A percentile compares a stretch with the other conserved stretches of the same genome.
These are phyloP conservation scores for Porites cylindrica DNA, from an alignment of 92 coral and sea anemone species.

Conservation along the genomic window DNA sequence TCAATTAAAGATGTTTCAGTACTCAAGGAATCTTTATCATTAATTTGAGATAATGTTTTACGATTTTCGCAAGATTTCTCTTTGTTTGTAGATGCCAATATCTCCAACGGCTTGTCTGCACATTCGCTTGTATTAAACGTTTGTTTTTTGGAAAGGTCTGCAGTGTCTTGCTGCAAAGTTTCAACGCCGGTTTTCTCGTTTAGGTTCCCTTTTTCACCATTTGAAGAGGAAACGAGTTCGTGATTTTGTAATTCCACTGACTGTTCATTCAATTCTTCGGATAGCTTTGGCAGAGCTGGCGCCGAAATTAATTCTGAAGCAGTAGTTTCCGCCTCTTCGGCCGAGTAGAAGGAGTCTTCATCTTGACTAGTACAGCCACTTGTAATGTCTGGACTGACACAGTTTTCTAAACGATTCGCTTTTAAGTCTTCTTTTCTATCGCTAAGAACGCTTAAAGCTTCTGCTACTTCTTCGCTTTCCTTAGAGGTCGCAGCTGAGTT, in stretches of 20 bases:
- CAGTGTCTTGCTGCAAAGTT: not conserved
- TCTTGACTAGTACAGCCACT: constrained; percentile 24
- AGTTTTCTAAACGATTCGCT: constrained; percentile 7
- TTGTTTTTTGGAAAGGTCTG: constrained; percentile 2
- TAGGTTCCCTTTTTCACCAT: constrained; percentile 8
- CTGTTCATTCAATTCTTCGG: constrained; percentile 3
- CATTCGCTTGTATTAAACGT: not conserved
- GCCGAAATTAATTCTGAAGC: constrained; percentile 6
- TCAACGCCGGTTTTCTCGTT: not conserved
- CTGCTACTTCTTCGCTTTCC: not conserved
- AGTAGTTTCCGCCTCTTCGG: constrained; percentile 39
- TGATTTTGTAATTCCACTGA: not conserved
- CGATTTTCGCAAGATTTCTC: not conserved
- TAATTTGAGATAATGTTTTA: not conserved
- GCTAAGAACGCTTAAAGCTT: not conserved
- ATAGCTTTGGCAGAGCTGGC: not conserved
- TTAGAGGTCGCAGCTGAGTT: not conserved
- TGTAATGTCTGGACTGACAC: constrained; percentile 16
- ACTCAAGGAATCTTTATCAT: not conserved
- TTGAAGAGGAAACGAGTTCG: not conserved
- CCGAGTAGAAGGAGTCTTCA: constrained; percentile 46
- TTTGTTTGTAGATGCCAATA: not conserved
- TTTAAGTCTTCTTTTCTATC: constrained; percentile 9
- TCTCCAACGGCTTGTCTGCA: not conserved
- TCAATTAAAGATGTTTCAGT: not conserved